Conservation (phyloP, 1,140 invertebrate genomes). For the Drosophila mojavensis region DNA sequence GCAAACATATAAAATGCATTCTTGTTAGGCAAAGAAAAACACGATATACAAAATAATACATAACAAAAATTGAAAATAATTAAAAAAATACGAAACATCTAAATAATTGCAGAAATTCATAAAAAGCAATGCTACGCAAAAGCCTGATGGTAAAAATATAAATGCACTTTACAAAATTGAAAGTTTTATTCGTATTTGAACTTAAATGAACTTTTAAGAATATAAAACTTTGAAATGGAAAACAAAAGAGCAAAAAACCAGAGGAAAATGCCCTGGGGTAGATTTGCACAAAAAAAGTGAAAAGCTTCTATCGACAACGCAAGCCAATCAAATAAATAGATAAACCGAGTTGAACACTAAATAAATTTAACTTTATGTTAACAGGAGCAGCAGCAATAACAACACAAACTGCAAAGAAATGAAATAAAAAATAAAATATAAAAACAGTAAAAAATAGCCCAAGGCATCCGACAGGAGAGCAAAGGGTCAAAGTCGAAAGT, state of each 20-base stretch:
- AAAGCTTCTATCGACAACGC: conserved; percentile 54
- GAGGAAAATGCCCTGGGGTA: conserved; percentile 19
- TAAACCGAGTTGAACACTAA: conserved; percentile 57
- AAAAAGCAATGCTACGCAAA: no score
- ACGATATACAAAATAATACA: no score
- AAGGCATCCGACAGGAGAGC: conserved; percentile 12
- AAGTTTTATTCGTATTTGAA: no score
- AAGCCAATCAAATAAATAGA: conserved; percentile 69
- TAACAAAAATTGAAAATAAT: no score
- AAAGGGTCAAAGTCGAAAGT: conserved; percentile 18
- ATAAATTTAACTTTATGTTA: conserved; percentile 54
- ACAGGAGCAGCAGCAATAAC: conserved; percentile 15
- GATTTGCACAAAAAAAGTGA: neutral
- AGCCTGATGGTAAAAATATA: no score
- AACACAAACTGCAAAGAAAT: conserved; percentile 10
- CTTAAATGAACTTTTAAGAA: no score
- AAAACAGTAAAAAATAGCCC: conserved; percentile 20
- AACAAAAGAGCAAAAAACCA: neutral
- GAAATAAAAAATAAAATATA: conserved; percentile 15
- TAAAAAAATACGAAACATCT: no score
- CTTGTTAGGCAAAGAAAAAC: no score
- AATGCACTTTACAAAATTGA: no score
- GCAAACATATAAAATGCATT: no score
- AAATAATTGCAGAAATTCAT: no score
- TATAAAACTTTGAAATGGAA: neutral